Conservation (phyloP, 2,797 vertebrate genomes). For the Coendou prehensilis region DNA sequence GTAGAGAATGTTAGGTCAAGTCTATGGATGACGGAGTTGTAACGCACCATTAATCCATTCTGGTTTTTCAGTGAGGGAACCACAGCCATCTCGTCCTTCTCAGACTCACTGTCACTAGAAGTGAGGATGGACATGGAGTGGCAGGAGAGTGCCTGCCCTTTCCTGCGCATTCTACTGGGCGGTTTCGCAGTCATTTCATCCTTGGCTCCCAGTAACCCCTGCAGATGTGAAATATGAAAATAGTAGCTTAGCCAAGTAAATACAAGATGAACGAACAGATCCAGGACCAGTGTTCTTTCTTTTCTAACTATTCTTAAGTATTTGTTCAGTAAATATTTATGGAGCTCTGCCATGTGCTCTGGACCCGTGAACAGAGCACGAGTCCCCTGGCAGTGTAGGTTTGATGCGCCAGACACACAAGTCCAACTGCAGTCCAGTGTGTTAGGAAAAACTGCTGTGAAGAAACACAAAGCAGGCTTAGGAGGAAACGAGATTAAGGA, state of each 20-base stretch:
- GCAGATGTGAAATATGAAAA: not conserved
- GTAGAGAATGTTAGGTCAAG: constrained; percentile 25
- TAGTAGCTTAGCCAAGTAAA: not conserved
- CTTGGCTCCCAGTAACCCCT: not conserved
- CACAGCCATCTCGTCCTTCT: not conserved
- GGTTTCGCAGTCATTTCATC: not conserved
- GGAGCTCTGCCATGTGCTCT: not conserved
- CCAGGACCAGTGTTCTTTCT: not conserved
- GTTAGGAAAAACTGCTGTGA: not conserved
- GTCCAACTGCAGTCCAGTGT: not conserved
- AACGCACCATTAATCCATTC: not conserved
- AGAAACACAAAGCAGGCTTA: not conserved
- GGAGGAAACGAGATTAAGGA: not conserved
- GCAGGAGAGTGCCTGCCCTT: not conserved
- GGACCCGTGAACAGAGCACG: not conserved
- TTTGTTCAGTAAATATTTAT: not conserved
- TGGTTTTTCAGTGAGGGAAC: not conserved
- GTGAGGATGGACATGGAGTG: not conserved
- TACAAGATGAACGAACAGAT: not conserved
- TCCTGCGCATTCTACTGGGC: not conserved
- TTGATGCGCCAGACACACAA: not conserved
- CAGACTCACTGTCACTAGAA: not conserved
- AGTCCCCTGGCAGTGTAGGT: not conserved
- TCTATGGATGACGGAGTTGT: not conserved
- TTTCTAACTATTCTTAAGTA: not conserved